Percentiles rank a stretch among this genome's conserved stretches.
Conservation (phyloP, 2,113 vertebrate species). For the Callionymus lyra region DNA sequence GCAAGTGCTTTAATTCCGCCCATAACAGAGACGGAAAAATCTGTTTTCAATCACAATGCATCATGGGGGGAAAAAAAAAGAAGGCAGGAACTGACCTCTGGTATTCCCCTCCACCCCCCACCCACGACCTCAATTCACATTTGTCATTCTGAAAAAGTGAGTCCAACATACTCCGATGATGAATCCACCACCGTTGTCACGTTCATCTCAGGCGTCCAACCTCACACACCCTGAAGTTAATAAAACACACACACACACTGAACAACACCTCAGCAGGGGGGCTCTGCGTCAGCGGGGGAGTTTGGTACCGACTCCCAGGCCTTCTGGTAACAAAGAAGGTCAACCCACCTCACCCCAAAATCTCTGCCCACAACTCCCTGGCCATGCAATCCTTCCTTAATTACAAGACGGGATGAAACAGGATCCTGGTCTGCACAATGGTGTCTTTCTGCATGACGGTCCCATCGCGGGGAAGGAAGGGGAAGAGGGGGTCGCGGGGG, state of each 20-base stretch:
- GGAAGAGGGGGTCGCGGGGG: slow-evolving; percentile 11
- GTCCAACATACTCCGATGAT: slow-evolving; percentile 28
- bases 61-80: slow-evolving; percentile 2
- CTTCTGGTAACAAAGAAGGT: slow-evolving; percentile 42
- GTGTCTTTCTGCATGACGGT: slow-evolving; percentile 70
- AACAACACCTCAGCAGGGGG: slow-evolving; percentile 50
- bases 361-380: slow-evolving; percentile 5
- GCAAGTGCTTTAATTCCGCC: too few species aligned
- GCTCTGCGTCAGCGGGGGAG: slow-evolving; percentile 34
- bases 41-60: slow-evolving; percentile 34
- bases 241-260: slow-evolving; percentile 45
- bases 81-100: slow-evolving; percentile 9
- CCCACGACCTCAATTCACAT: slow-evolving; percentile 45
- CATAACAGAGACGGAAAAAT: slow-evolving; percentile 1
- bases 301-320: slow-evolving; percentile 31
- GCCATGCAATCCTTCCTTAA: slow-evolving; percentile 64
- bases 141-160: slow-evolving; percentile 50
- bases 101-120: slow-evolving; percentile 2
- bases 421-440: slow-evolving; percentile 59
- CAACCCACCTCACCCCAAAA: slow-evolving; percentile 11
- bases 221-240: too few species aligned
- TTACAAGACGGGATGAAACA: slow-evolving; percentile 65
- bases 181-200: slow-evolving; percentile 16
- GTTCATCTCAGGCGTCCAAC: background rate
- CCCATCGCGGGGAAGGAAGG: slow-evolving; percentile 43